Evolutionary conservation across 2,113 vertebrate genomes (phyloP), one percentile per base, ranked within the genome.

Genomic region (Mellivora capensis): DNA sequence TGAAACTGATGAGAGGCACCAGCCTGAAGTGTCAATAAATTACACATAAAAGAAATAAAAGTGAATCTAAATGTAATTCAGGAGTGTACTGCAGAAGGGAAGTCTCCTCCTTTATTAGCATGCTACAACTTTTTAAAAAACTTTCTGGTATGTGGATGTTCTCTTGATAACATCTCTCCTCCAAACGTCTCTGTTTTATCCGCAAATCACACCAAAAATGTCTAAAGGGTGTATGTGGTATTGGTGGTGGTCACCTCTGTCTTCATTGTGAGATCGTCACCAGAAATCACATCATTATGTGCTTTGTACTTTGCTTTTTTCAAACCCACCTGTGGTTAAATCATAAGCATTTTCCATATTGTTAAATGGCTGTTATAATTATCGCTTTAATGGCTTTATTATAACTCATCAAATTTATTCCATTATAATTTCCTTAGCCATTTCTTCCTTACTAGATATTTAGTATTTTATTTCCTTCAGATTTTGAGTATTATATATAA

Each of bases 401-500:
- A 67, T 29, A 91, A 23, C 18, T n/a, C 54, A 97, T 84, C 44
- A 85, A 54, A 89, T 95, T 76, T 77, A 91, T 91, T 81, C 72
- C 71, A 91, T 77, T 82, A 34, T 77, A 31, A 81, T 93, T 88
- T 71, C 37, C 72, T 77, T 59, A 71, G 44, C 77, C 21, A 72
- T 97, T 93, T 29, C 57, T 93, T 23, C 81, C 62, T 96, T 91
- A 88, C 90, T 95, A 91, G 29, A 49, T 86, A 90, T 72, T 95
- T 83, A 84, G 17, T n/a, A 4, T 83, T 96, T 97, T 74, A 93
- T 86, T 94, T 94, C 44, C 29, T 11, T 77, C 72, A 82, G 57
- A 64, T 92, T 94, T 94, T 88, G 87, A 91, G 96, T 62, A 95
- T 81, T 97, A 71, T 52, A 10, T 82, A 14, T 82, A 96, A 47